Evolutionary conservation across 2,797 vertebrate genomes (phyloP), one percentile per base, ranked within the genome.

Genomic region (Clarias laeviceps): DNA sequence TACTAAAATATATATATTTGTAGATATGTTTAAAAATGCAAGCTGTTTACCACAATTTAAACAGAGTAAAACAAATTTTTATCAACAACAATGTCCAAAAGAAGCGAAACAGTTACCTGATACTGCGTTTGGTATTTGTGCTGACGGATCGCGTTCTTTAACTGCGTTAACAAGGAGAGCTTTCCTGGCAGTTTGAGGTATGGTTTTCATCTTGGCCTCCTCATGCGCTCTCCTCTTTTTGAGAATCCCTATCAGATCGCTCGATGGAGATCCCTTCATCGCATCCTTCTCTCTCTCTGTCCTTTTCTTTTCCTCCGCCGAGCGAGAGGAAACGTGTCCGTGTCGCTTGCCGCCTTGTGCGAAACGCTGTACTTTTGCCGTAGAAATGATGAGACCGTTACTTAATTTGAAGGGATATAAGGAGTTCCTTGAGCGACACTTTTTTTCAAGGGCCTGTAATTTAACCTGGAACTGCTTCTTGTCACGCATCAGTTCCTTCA

Each of bases 401-500:
- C 27, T 83, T 9, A 88, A 37, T 79, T 77, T 80, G n/a, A 87
- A 37, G 18, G 82, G 82, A 83, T 83, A 76, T 34, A 79, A 82
- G 62, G 59, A 70, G 18, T 64, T 87, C 54, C 84, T 96, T 93
- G 96, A 94, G 91, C 97, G 96, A 79, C 95, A 95, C 87, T 96
- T 96, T 93, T 95, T 99, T 93, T 97, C 97, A 86, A 99, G 93
- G 90, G 97, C 96, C 92, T 97, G 97, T 81, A 99, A 91, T 82
- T 98, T 98, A 90, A 97, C 95, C 92, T 97, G 96, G 82, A 97
- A 97, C 93, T 98, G 97, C 91, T 98, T 97, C 94, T 99, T 97
- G 91, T 99, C 97, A 69, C 98, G 96, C 97, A 99, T 98, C 95
- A 99, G 94, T 93, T 99, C 97, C 89, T 97, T 97, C 40, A 99